Conservation (phyloP, 2,888 invertebrate species). For the Caenorhabditis sp. region DNA sequence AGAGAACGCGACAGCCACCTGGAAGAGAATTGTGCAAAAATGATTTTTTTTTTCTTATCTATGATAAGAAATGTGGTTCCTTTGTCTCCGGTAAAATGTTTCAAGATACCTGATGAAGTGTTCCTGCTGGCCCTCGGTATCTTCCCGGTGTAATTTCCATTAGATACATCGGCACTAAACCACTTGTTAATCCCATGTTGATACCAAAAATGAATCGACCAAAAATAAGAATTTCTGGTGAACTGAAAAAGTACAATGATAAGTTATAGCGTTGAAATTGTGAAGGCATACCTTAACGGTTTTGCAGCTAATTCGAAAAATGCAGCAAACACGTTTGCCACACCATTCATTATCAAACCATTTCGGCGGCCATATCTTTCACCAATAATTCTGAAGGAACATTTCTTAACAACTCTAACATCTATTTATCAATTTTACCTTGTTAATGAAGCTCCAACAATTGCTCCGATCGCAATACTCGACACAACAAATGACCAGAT, state of each 20-base stretch:
- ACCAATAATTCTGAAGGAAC: conserved; percentile 66
- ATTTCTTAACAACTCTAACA: neutral
- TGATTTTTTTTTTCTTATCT: too few relatives aligned
- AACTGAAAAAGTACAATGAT: conserved; percentile 28
- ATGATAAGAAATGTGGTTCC: too few relatives aligned
- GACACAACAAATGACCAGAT: conserved; percentile 72
- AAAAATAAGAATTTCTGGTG: conserved; percentile 73
- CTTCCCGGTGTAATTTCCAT: conserved; percentile 72
- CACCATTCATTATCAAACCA: conserved; percentile 66
- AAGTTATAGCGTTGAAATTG: conserved; percentile 3
- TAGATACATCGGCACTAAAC: conserved; percentile 72
- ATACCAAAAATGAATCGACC: conserved; percentile 72
- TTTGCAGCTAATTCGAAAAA: conserved; percentile 71
- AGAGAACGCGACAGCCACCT: conserved; percentile 72
- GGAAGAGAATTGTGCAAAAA: too few relatives aligned
- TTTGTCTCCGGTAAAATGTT: too few relatives aligned
- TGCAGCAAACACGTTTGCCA: conserved; percentile 70
- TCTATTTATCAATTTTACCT: conserved; percentile 58
- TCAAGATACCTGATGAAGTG: conserved; percentile 70
- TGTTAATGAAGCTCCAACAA: conserved; percentile 69
- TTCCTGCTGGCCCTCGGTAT: conserved; percentile 73
- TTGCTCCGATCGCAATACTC: conserved; percentile 65
- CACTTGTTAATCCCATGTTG: conserved; percentile 72
- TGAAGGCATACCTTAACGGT: conserved; percentile 44
- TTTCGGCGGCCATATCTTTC: conserved; percentile 71